Conservation (phyloP, 2,113 vertebrate species). For the Tamias sibiricus region DNA sequence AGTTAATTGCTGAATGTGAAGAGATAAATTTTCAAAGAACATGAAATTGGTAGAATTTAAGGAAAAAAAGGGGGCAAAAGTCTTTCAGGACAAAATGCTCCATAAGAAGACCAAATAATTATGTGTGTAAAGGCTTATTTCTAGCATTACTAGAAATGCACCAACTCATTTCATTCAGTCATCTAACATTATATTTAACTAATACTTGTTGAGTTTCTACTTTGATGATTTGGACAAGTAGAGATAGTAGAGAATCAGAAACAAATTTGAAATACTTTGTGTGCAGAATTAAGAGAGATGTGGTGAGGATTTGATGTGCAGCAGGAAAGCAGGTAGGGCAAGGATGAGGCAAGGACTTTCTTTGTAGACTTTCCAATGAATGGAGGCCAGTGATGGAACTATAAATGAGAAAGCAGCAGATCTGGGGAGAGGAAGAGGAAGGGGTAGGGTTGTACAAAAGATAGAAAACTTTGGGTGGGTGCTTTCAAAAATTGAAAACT, state of each 20-base stretch:
- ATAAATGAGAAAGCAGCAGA: background rate
- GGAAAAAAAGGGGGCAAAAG: background rate
- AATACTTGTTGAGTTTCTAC: background rate
- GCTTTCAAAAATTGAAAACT: background rate
- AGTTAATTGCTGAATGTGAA: background rate
- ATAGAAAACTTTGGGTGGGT: background rate
- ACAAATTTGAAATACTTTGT: background rate
- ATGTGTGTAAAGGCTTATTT: background rate
- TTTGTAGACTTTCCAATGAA: background rate
- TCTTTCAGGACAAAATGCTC: background rate
- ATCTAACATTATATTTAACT: background rate
- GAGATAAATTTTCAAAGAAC: background rate
- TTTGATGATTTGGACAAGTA: background rate
- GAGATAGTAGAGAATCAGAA: background rate
- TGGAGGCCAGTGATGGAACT: rapidly evolving
- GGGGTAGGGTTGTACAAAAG: no score
- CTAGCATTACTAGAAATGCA: background rate
- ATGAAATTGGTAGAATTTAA: background rate
- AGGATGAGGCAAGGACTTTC: background rate
- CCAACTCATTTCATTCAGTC: background rate
- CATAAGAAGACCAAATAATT: background rate
- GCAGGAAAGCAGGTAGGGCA: background rate
- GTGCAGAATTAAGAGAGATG: background rate
- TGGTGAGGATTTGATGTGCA: background rate
- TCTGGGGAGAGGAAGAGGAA: background rate